These are phyloP conservation scores for Oryzias woworae DNA, from an alignment of 2,113 vertebrate species.

Conservation along the genomic window DNA sequence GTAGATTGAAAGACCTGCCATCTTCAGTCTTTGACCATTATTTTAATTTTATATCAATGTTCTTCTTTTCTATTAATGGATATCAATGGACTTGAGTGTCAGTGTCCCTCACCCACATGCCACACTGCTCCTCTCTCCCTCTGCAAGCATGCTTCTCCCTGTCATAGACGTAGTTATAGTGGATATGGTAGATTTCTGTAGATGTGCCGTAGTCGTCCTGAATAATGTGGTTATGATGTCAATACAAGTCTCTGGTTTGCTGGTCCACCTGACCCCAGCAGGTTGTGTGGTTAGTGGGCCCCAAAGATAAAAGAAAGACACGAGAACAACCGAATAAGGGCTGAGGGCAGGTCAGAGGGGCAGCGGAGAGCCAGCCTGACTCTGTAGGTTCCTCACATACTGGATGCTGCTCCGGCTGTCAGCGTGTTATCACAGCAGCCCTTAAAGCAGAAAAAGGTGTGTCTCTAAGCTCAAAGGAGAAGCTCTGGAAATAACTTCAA, in stretches of 20 bases:
- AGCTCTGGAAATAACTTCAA: slow-evolving; percentile 22
- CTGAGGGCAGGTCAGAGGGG: slow-evolving; percentile 57
- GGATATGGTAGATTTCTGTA: slow-evolving; percentile 30
- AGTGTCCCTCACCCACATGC: slow-evolving; percentile 82
- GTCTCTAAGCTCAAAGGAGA: slow-evolving; percentile 45
- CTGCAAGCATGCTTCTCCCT: slow-evolving; percentile 75
- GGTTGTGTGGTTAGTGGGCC: slow-evolving; percentile 68
- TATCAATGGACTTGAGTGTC: slow-evolving; percentile 83
- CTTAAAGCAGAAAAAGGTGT: slow-evolving; percentile 47
- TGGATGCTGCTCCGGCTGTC: slow-evolving; percentile 52
- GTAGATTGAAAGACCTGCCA: slow-evolving; percentile 59
- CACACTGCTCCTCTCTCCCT: slow-evolving; percentile 81
- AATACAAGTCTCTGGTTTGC: slow-evolving; percentile 67
- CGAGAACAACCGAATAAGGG: slow-evolving; percentile 37
- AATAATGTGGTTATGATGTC: slow-evolving; percentile 61
- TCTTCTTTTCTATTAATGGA: slow-evolving; percentile 81
- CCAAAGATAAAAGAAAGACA: slow-evolving; percentile 59
- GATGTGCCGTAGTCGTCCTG: slow-evolving; percentile 22
- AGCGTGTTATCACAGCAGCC: slow-evolving; percentile 62
- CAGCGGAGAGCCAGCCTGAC: slow-evolving; percentile 45
- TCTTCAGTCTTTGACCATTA: slow-evolving; percentile 78
- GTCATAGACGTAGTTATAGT: slow-evolving; percentile 65
- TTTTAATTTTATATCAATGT: slow-evolving; percentile 83
- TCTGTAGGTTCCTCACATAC: slow-evolving; percentile 5
- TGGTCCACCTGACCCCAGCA: slow-evolving; percentile 73